Conservation (phyloP, 2,797 vertebrate genomes). For the Australoheros facetus region DNA sequence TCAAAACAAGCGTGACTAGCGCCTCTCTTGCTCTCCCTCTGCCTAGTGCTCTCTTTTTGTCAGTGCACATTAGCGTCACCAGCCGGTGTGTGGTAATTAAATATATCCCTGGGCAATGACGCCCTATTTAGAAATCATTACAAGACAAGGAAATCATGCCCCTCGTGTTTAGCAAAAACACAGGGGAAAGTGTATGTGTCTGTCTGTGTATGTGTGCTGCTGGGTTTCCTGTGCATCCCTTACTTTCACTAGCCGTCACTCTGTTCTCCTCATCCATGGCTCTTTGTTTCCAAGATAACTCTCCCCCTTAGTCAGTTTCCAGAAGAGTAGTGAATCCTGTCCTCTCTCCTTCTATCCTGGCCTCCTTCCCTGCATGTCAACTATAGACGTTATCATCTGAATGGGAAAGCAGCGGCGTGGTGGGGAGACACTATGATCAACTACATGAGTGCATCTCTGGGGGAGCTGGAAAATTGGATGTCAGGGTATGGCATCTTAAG, state of each 20-base stretch:
- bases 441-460: background rate
- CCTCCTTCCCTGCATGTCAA: constrained; percentile 18
- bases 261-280: constrained; percentile 52
- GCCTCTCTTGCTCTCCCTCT: constrained; percentile 13
- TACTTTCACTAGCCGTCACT: constrained; percentile 40
- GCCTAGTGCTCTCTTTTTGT: constrained; percentile 67
- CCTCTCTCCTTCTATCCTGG: constrained; percentile 9
- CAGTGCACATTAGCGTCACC: constrained; percentile 78
- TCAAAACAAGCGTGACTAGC: constrained; percentile 59
- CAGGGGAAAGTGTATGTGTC: constrained; percentile 32
- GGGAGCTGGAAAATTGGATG: background rate
- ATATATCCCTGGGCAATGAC: constrained; percentile 75
- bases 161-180: constrained; percentile 62
- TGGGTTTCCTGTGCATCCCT: background rate
- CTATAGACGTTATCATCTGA: constrained; percentile 55
- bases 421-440: constrained; percentile 28
- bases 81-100: constrained; percentile 81
- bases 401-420: constrained; percentile 36
- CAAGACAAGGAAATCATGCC: constrained; percentile 74
- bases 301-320: constrained; percentile 54
- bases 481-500: constrained; percentile 6
- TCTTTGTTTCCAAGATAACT: constrained; percentile 61
- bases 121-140: constrained; percentile 83
- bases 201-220: background rate
- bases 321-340: constrained; percentile 31